These are phyloP conservation scores for Gallinago undulata DNA, from an alignment of 2,113 vertebrate genomes.

Conservation along the genomic window DNA sequence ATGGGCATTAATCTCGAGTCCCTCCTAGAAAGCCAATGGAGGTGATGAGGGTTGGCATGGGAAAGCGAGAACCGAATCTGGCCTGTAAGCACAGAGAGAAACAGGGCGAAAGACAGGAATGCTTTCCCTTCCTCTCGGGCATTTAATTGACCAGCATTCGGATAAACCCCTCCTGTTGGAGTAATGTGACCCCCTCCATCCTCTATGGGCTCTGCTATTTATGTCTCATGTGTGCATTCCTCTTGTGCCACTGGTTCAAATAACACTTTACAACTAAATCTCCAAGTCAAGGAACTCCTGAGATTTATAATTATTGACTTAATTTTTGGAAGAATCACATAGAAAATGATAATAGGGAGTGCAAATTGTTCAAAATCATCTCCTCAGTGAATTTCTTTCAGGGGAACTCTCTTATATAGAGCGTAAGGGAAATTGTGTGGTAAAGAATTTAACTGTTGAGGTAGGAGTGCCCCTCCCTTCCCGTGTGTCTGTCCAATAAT, in stretches of 20 bases:
- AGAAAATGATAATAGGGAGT: background rate
- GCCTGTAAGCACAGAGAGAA: constrained; percentile 17
- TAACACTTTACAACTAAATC: background rate
- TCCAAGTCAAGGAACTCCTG: background rate
- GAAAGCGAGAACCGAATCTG: background rate
- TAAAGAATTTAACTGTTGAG: background rate
- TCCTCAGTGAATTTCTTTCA: background rate
- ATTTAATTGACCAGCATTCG: background rate
- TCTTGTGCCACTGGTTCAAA: background rate
- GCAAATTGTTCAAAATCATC: background rate
- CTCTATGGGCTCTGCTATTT: background rate
- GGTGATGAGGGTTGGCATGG: constrained; percentile 8
- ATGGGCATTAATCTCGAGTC: constrained; percentile 21
- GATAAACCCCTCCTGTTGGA: background rate
- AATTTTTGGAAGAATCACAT: background rate
- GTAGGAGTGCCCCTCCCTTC: background rate
- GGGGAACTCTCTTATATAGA: background rate
- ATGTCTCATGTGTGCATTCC: accelerated
- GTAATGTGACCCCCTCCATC: background rate
- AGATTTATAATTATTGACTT: background rate
- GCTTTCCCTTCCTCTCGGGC: background rate
- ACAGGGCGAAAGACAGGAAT: background rate
- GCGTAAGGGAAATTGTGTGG: background rate
- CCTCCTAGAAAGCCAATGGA: constrained; percentile 51
- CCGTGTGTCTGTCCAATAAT: background rate